phyloP scores from a whole-genome alignment of 2,888 invertebrate species.

The Choristoneura rosaceana region DNA sequence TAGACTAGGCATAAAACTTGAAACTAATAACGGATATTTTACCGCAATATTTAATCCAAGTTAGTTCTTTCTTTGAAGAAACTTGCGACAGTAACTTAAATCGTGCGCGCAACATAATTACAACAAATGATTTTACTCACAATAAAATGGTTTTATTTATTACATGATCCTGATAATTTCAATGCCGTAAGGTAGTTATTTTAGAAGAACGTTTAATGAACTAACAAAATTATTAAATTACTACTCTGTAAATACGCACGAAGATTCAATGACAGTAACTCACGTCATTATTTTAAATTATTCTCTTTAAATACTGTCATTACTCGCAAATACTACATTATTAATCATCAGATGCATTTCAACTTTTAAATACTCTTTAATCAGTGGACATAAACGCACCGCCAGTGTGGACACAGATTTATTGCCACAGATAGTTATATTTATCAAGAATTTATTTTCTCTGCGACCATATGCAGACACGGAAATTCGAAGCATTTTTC shows the following conservation, averaged over 20 bases:
- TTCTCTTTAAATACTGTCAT: conserved; percentile 1
- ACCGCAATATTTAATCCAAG: no score
- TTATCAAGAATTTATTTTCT: conserved; percentile 52
- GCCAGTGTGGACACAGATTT: conserved; percentile 36
- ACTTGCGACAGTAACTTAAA: neutral
- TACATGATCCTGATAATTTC: neutral
- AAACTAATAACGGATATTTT: neutral
- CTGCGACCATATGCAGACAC: conserved; percentile 41
- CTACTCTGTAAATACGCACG: neutral
- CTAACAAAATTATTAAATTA: neutral
- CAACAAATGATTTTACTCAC: neutral
- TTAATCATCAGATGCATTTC: conserved; percentile 29
- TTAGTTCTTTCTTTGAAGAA: neutral
- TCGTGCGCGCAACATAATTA: neutral
- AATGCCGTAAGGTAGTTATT: neutral
- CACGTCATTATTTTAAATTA: neutral
- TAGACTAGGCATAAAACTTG: neutral
- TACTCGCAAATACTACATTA: conserved; percentile 22
- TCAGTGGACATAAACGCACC: conserved; percentile 15
- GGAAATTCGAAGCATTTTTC: neutral
- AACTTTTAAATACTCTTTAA: conserved; percentile 25
- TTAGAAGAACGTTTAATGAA: no score
- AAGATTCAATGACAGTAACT: neutral
- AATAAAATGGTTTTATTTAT: neutral
- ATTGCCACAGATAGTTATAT: conserved; percentile 48